phyloP scores from a whole-genome alignment of 1,140 invertebrate species.

The Zeugodacus cucurbitae region DNA sequence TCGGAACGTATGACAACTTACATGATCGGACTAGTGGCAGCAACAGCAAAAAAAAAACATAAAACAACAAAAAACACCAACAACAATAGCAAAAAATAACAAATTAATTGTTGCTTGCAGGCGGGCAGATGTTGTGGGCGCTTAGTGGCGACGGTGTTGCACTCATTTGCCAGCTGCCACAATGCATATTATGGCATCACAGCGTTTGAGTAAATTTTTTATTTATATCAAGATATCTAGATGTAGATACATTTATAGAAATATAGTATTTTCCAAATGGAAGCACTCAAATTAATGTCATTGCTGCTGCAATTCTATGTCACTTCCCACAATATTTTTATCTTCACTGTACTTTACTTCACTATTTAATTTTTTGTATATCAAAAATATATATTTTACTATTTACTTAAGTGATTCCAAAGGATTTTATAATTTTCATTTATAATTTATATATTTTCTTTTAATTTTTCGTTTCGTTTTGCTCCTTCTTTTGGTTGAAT shows the following conservation, averaged over 20 bases:
- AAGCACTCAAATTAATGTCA: neutral
- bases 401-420: too few species aligned
- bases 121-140: neutral
- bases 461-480: too few species aligned
- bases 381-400: too few species aligned
- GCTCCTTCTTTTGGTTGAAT: too few species aligned
- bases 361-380: neutral
- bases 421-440: too few species aligned
- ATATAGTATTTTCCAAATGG: neutral
- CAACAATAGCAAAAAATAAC: neutral
- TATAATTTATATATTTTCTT: too few species aligned
- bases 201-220: neutral
- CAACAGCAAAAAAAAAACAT: neutral
- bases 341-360: neutral
- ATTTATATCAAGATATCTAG: too few species aligned
- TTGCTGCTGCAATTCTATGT: neutral
- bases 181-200: neutral
- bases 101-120: neutral
- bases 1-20: neutral
- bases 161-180: conserved; percentile 3
- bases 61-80: neutral
- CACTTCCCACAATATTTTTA: neutral
- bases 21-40: neutral
- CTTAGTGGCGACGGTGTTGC: neutral
- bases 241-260: neutral